Conservation (phyloP, 2,797 vertebrate genomes). For the Scleropages formosus region DNA sequence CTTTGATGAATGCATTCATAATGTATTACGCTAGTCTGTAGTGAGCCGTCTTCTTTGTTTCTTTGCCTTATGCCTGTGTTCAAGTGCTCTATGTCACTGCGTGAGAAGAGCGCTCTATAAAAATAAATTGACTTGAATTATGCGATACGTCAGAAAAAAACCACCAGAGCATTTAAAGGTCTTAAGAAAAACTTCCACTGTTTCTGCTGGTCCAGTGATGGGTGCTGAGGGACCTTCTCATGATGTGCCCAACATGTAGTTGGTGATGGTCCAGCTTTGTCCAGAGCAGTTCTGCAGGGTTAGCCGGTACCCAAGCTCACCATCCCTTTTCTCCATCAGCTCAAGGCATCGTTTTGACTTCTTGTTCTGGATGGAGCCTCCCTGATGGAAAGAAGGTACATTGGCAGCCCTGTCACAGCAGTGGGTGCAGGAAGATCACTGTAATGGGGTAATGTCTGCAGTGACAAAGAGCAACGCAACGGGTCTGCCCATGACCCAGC, state of each 20-base stretch:
- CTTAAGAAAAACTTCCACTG: conserved; percentile 35
- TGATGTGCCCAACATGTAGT: conserved; percentile 70
- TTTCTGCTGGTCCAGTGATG: background rate
- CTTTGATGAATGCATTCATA: too few species aligned
- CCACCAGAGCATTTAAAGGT: conserved; percentile 53
- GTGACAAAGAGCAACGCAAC: too few species aligned
- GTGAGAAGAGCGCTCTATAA: too few species aligned
- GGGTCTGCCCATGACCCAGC: too few species aligned
- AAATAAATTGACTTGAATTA: too few species aligned
- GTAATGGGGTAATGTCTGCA: too few species aligned
- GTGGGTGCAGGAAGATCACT: conserved; percentile 42
- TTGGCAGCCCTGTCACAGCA: conserved; percentile 1
- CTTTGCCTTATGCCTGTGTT: too few species aligned
- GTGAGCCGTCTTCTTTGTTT: too few species aligned
- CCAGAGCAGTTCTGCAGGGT: conserved; percentile 84
- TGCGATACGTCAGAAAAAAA: background rate
- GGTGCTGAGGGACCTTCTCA: conserved; percentile 21
- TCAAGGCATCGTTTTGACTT: conserved; percentile 89
- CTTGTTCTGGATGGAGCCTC: conserved; percentile 87
- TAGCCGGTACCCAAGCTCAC: conserved; percentile 81
- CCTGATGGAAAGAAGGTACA: conserved; percentile 59
- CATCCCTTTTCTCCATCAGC: conserved; percentile 77
- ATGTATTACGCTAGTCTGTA: too few species aligned
- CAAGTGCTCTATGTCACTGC: too few species aligned
- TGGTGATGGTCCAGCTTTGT: conserved; percentile 92